Percentiles rank a stretch among this genome's conserved stretches.
These are phyloP conservation scores for Arctopsyche grandis DNA, from an alignment of 1,140 invertebrate genomes.

Conservation along the genomic window DNA sequence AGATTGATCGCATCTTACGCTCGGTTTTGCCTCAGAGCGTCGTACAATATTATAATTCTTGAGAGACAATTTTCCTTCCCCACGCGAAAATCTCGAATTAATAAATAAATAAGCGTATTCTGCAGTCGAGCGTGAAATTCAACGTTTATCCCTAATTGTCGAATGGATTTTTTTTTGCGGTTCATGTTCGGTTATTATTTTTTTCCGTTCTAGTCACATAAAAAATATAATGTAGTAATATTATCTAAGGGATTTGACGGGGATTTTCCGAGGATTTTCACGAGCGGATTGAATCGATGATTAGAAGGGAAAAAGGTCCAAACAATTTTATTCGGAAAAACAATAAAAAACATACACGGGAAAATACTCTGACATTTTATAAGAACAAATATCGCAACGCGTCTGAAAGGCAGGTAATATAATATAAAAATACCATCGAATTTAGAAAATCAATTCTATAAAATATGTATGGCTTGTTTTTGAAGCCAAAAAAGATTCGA, in stretches of 20 bases:
- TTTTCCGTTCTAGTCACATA: neutral
- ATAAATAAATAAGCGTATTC: neutral
- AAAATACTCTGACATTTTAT: slow-evolving; percentile 16
- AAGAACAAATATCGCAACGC: neutral
- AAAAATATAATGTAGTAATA: slow-evolving; percentile 20
- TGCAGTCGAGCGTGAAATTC: too few species aligned
- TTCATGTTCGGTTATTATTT: neutral
- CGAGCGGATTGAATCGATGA: slow-evolving; percentile 31
- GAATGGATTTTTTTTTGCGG: slow-evolving; percentile 13
- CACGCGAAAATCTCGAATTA: neutral
- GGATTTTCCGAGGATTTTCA: slow-evolving; percentile 32
- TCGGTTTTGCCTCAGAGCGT: neutral
- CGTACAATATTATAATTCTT: slow-evolving; percentile 9
- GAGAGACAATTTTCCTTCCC: slow-evolving; percentile 20
- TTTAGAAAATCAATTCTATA: too few species aligned
- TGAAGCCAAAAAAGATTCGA: neutral
- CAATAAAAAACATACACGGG: slow-evolving; percentile 23
- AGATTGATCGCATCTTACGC: slow-evolving; percentile 48
- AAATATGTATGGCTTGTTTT: too few species aligned
- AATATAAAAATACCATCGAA: too few species aligned
- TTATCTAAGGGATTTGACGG: slow-evolving; percentile 8
- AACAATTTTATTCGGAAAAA: slow-evolving; percentile 9
- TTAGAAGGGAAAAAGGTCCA: slow-evolving; percentile 21
- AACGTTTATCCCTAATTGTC: slow-evolving; percentile 12
- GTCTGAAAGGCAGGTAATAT: too few species aligned